Percentiles rank a stretch among this genome's conserved stretches.
Conservation (phyloP, 2,113 vertebrate species). For the Protobothrops mucrosquamatus region DNA sequence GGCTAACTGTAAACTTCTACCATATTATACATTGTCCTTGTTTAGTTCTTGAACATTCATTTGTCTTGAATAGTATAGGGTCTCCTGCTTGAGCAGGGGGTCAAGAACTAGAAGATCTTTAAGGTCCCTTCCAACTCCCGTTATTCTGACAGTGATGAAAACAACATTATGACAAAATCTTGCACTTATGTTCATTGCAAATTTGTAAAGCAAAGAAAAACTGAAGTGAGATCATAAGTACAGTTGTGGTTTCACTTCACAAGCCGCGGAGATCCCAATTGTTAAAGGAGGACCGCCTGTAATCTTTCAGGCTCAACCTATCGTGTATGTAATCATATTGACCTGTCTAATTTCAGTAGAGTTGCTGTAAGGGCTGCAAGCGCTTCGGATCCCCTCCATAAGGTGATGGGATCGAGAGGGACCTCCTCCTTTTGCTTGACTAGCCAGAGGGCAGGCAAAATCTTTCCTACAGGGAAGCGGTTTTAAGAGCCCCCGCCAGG, state of each 20-base stretch:
- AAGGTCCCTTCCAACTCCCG: neutral
- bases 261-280: neutral
- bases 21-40: neutral
- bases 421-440: neutral
- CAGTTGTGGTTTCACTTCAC: neutral
- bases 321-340: neutral
- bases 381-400: neutral
- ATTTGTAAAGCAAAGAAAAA: neutral
- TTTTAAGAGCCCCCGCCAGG: neutral
- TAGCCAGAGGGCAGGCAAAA: neutral
- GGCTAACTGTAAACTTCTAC: neutral
- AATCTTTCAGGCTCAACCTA: neutral
- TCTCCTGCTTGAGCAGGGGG: neutral
- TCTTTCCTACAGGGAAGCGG: neutral
- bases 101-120: neutral
- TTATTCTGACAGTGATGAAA: neutral
- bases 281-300: neutral
- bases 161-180: neutral
- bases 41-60: neutral
- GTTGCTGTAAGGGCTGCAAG: neutral
- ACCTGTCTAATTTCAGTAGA: neutral
- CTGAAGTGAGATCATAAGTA: neutral
- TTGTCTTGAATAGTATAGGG: neutral
- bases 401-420: neutral
- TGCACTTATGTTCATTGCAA: neutral